These are phyloP conservation scores for Thaumetopoea pityocampa DNA, from an alignment of 1,140 invertebrate species.

Conservation along the genomic window DNA sequence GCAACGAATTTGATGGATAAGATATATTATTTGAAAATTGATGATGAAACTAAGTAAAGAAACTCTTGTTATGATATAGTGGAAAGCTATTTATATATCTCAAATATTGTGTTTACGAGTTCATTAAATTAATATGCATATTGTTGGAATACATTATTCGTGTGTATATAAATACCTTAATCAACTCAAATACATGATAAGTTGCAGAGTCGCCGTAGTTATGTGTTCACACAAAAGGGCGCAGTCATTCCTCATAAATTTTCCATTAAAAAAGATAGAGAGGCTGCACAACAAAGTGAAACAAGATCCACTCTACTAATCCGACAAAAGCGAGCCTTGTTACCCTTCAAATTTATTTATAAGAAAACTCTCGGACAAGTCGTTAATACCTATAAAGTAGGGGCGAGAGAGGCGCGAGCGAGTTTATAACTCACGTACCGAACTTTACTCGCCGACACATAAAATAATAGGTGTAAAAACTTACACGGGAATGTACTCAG, in stretches of 20 bases:
- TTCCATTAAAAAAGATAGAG: slow-evolving; percentile 59
- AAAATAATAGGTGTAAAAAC: slow-evolving; percentile 76
- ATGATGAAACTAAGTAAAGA: too few species aligned
- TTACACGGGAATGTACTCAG: slow-evolving; percentile 75
- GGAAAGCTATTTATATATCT: too few species aligned
- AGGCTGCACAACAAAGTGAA: slow-evolving; percentile 72
- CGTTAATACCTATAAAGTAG: slow-evolving; percentile 76
- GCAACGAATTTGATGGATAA: too few species aligned
- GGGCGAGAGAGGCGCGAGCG: slow-evolving; percentile 71
- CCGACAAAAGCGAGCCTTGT: slow-evolving; percentile 75
- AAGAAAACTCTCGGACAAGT: slow-evolving; percentile 76
- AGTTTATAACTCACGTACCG: slow-evolving; percentile 76
- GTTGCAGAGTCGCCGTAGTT: not conserved
- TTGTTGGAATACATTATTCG: too few species aligned
- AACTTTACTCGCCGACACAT: slow-evolving; percentile 76
- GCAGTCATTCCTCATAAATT: slow-evolving; percentile 41
- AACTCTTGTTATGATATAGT: too few species aligned
- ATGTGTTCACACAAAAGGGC: slow-evolving; percentile 12
- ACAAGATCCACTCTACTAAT: slow-evolving; percentile 75
- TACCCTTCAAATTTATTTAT: slow-evolving; percentile 76
- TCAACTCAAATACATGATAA: too few species aligned
- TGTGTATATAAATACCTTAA: too few species aligned
- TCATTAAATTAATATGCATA: too few species aligned
- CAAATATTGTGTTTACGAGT: too few species aligned
- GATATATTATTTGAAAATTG: too few species aligned